phyloP scores from a whole-genome alignment of 2,797 vertebrate species.

The Petrocephalus schoutedeni region DNA sequence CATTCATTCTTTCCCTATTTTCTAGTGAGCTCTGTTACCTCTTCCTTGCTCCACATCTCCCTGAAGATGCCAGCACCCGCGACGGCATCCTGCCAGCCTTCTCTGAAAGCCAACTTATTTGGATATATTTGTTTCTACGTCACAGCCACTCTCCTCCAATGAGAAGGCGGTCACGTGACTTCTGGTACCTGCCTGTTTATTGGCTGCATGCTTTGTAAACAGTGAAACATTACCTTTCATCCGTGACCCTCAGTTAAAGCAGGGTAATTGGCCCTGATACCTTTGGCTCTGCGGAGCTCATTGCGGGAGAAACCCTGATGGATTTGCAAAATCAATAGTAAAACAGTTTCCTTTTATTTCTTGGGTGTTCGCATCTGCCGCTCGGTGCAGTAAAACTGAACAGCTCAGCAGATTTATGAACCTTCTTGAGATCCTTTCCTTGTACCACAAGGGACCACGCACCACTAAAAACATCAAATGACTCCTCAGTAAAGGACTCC shows the following conservation, averaged over 20 bases:
- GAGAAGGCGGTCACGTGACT: background rate
- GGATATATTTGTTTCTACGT: background rate
- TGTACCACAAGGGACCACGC: background rate
- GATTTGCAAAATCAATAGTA: conserved; percentile 7
- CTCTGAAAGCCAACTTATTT: background rate
- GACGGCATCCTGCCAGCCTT: background rate
- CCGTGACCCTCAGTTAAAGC: background rate
- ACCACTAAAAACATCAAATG: background rate
- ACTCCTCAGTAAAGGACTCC: background rate
- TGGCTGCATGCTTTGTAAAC: background rate
- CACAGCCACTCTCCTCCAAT: background rate
- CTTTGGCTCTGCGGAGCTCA: background rate
- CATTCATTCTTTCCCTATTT: background rate
- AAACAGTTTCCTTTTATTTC: conserved; percentile 9
- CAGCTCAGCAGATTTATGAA: conserved; percentile 5
- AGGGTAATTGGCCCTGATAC: conserved; percentile 2
- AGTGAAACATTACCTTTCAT: background rate
- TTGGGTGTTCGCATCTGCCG: background rate
- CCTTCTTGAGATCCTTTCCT: background rate
- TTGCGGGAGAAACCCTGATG: background rate
- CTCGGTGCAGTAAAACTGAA: background rate
- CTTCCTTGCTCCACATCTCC: background rate
- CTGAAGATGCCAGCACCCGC: background rate
- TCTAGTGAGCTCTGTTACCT: background rate
- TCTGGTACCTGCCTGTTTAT: background rate